Base-by-base conservation (phyloP, 2,797 vertebrate genomes). In the Myotis pilosus region DNA sequence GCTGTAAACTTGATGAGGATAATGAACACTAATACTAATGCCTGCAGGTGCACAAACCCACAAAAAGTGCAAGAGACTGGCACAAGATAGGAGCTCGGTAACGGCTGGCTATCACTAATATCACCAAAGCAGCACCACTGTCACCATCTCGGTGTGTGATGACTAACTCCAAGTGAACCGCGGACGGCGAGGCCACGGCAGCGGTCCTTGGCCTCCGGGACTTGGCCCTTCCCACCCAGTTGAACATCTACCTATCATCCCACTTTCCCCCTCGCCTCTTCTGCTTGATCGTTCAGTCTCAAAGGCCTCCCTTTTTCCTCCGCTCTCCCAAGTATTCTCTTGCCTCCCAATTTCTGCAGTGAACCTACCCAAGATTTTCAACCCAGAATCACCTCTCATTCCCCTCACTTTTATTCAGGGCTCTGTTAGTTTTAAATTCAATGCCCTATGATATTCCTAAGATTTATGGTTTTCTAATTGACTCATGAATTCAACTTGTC, bases 391-490 rank as follows among this genome's bases (percentile, higher is more conserved):
- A n/a, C 33, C 8, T 62, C 38, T 55, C 44, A 15, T 78, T 88
- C 23, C 11, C 28, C 13, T 87, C 4, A 44, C 12, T 55, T 90
- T 96, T 30, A 72, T 47, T 66, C 51, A 93, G 15, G 85, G 36
- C 25, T 95, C 72, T 72, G 69, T 81, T 66, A 81, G 51, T 88
- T 95, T 96, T 64, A 89, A 83, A 85, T 76, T 64, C 76, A 91
- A 57, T 90, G 62, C 33, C 79, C 69, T 62, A 75, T 30, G 62
- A 69, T 41, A 89, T 93, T 82, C 78, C 62, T 85, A 64, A n/a
- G 80, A 93, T 87, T 60, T 79, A 87, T 33, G 5, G 60, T 88
- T 96, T 96, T 74, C 80, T 94, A 92, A 91, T 6, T 57, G 84
- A 74, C 66, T 91, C 47, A 68, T 68, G 55, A 88, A 85, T 95